These are phyloP conservation scores for Chelmon rostratus DNA, from an alignment of 2,797 vertebrate species.

Conservation along the genomic window DNA sequence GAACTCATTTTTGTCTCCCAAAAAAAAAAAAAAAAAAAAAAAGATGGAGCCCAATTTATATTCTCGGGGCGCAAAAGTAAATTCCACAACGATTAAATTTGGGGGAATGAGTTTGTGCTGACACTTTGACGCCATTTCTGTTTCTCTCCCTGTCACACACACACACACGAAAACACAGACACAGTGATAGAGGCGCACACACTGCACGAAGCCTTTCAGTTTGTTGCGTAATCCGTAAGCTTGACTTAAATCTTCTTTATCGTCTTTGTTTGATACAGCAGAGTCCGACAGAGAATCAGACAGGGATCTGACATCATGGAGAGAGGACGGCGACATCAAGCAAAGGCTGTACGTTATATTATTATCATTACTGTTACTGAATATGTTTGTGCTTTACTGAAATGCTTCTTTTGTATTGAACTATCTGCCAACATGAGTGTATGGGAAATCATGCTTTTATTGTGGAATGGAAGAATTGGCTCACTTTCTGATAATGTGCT, in stretches of 20 bases:
- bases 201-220: not conserved
- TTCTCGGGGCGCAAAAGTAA: slow-evolving; percentile 41
- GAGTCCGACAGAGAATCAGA: not conserved
- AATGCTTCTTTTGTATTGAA: no score
- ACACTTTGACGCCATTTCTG: slow-evolving; percentile 9
- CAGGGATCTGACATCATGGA: not conserved
- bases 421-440: no score
- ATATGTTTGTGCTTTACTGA: no score
- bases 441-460: no score
- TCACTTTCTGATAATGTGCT: no score
- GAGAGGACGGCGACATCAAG: no score
- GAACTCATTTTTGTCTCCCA: slow-evolving; percentile 41
- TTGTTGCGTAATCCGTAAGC: not conserved
- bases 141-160: not conserved
- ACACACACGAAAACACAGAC: not conserved
- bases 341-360: not conserved
- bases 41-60: slow-evolving; percentile 35
- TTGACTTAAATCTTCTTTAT: slow-evolving; percentile 4
- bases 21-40: slow-evolving; percentile 45
- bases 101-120: slow-evolving; percentile 32
- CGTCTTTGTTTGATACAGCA: not conserved
- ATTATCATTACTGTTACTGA: no score
- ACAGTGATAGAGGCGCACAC: not conserved
- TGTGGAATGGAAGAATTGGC: no score
- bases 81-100: slow-evolving; percentile 45